Base-by-base conservation (phyloP, 2,888 invertebrate genomes). In the Oegoconia quadripuncta region DNA sequence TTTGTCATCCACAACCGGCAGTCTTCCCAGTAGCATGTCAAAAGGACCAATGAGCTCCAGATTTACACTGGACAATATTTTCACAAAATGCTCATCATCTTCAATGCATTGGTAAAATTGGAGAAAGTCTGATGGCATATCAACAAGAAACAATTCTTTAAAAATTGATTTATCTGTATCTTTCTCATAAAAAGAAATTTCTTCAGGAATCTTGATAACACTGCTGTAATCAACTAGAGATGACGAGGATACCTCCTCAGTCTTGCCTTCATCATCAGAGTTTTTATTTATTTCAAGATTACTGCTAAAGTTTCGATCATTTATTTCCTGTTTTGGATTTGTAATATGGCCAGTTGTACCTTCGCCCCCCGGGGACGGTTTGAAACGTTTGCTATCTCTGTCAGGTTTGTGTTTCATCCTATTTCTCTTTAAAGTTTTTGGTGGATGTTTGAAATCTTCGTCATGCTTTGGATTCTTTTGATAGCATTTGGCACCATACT, bases 41-140 rank as follows among this genome's bases (percentile, higher is more conserved):
- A 91, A 98, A 0, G 97, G 95, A 0, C 98, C 98, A 28, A 97
- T 95, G 29, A 97, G 79, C 50, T 90, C 80, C 25, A 97, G 80
- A 41, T 93, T 92, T 16, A 93, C 88, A 46, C 82, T 81, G 35
- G 90, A 88, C 9, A 97, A 83, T 8, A 92, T 90, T 51, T 90
- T 89, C 62, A 88, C 74, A 9, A 94, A 51, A 17, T 60, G 46
- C 48, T 89, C 80, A 12, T 87, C 82, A 13, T 84, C 59, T 59
- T 89, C 84, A 44, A 95, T 92, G 59, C 94, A 94, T 31, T 94
- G 90, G 90, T 93, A 96, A 69, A 97, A 95, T 39, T 91, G 84
- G 59, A 92, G 97, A 72, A 97, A 97, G 74, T 97, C 97, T n/a
- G 89, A 70, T 0, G 97, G 97, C 96, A 97, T 96, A 44, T 94